Conservation (phyloP, 1,140 invertebrate genomes). For the Sinella curviseta region DNA sequence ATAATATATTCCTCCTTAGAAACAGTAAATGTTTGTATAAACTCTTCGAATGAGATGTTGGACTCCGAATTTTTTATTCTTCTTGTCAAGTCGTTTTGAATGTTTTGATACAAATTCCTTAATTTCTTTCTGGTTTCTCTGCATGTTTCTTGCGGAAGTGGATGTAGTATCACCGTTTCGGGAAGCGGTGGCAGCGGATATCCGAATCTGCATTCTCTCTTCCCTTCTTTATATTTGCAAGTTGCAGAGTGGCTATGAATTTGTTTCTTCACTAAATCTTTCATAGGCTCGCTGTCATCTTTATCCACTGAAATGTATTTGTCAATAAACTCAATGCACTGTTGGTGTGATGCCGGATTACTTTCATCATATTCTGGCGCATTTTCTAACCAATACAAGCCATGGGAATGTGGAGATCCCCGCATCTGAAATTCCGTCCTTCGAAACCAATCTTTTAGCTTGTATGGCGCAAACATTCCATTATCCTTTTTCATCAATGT, state of each 20-base stretch:
- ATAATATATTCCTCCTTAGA: slow-evolving; percentile 15
- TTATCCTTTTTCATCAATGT: no score
- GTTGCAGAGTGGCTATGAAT: slow-evolving; percentile 29
- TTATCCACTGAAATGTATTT: slow-evolving; percentile 26
- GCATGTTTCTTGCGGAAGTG: no score
- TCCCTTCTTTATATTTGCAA: not conserved
- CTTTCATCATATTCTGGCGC: slow-evolving; percentile 44
- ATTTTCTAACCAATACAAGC: slow-evolving; percentile 55
- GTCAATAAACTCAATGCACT: slow-evolving; percentile 30
- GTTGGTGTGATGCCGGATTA: not conserved
- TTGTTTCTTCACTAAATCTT: slow-evolving; percentile 20
- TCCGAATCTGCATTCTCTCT: slow-evolving; percentile 19
- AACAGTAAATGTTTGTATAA: no score
- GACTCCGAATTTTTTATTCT: no score
- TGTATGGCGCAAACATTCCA: not conserved
- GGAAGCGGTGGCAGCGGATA: slow-evolving; percentile 30
- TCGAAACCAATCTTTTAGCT: slow-evolving; percentile 36
- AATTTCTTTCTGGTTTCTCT: slow-evolving; percentile 22
- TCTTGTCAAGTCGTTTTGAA: no score
- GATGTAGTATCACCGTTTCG: slow-evolving; percentile 18
- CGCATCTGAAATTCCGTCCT: slow-evolving; percentile 57
- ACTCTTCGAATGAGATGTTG: no score
- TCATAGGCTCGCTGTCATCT: not conserved
- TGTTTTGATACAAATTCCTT: no score
- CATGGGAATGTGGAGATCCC: slow-evolving; percentile 56